phyloP scores from a whole-genome alignment of 64 coral and sea anemone species.

The Dendronephthya gigantea region DNA sequence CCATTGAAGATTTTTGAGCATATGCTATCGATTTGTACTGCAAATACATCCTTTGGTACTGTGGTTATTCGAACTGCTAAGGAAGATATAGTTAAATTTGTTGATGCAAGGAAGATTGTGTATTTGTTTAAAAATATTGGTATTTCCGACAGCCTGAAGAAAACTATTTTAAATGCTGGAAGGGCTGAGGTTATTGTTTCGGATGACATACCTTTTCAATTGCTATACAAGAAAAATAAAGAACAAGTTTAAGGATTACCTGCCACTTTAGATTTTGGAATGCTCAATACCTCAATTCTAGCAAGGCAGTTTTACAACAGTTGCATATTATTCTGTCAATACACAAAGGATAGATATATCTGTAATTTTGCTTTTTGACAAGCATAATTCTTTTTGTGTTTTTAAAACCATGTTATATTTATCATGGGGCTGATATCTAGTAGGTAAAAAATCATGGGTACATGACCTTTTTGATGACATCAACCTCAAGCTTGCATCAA shows the following conservation, averaged over 20 bases:
- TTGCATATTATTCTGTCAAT: background rate
- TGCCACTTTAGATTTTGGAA: background rate
- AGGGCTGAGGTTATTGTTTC: background rate
- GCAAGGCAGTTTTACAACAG: background rate
- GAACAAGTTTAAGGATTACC: background rate
- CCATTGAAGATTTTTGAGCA: background rate
- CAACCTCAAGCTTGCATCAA: background rate
- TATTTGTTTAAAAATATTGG: slow-evolving; percentile 16
- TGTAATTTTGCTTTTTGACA: background rate
- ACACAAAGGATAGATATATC: background rate
- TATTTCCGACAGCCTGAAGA: background rate
- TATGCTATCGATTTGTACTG: background rate
- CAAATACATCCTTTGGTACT: background rate
- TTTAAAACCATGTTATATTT: background rate
- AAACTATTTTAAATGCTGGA: slow-evolving; percentile 5
- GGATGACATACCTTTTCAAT: background rate
- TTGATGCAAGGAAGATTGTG: background rate
- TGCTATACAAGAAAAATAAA: slow-evolving; percentile 8
- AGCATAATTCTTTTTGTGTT: background rate
- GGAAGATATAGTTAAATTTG: slow-evolving; percentile 3
- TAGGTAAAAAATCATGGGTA: no score
- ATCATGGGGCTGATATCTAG: background rate
- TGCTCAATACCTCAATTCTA: background rate
- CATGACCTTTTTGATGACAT: background rate
- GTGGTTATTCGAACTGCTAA: background rate